Conservation (phyloP, 1,140 invertebrate species). For the Drosophila mayri region DNA sequence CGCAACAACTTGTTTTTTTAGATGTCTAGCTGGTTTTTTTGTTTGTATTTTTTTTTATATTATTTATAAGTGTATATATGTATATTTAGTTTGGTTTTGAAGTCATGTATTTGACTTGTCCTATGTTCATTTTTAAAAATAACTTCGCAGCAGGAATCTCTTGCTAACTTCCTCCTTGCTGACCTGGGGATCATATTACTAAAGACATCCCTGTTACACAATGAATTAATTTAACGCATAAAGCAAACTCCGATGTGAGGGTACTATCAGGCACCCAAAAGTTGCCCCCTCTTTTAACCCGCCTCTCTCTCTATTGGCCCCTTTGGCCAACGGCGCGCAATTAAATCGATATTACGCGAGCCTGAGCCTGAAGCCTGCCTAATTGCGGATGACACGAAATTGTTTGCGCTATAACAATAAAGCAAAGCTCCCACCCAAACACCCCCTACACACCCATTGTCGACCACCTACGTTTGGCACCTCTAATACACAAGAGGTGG, state of each 20-base stretch:
- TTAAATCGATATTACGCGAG: conserved; percentile 63
- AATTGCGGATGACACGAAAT: conserved; percentile 82
- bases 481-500: conserved; percentile 19
- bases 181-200: background rate
- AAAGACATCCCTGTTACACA: background rate
- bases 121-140: no score
- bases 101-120: no score
- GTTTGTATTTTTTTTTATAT: no score
- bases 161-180: background rate
- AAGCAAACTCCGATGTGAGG: background rate
- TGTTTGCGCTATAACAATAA: conserved; percentile 81
- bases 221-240: background rate
- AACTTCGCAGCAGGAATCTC: no score
- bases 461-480: conserved; percentile 21
- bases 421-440: conserved; percentile 45
- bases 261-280: conserved; percentile 6
- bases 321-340: conserved; percentile 22
- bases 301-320: background rate
- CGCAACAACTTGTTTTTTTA: no score
- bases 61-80: no score
- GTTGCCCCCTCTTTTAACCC: background rate
- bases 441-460: background rate
- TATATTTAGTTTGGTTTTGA: no score
- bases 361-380: conserved; percentile 62
- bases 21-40: no score